phyloP scores from a whole-genome alignment of 2,113 vertebrate genomes.

The Xiphophorus couchianus region DNA sequence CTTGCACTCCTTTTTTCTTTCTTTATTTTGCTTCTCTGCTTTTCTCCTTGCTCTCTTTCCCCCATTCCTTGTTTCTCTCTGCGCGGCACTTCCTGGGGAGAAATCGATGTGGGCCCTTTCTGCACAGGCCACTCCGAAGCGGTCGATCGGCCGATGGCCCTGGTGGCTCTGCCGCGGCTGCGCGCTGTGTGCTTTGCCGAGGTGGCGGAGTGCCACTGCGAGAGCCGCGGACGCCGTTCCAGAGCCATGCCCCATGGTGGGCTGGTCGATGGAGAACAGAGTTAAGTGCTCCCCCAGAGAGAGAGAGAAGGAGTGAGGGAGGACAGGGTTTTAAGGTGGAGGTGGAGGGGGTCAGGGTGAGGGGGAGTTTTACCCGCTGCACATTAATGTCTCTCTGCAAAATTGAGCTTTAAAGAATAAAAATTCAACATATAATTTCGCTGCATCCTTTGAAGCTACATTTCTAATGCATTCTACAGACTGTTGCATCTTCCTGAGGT shows the following conservation, averaged over 20 bases:
- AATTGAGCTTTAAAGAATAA: constrained; percentile 26
- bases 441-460: constrained; percentile 13
- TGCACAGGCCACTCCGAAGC: constrained; percentile 80
- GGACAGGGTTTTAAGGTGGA: constrained; percentile 61
- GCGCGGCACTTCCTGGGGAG: constrained; percentile 66
- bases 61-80: constrained; percentile 59
- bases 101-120: constrained; percentile 82
- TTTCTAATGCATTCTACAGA: constrained; percentile 39
- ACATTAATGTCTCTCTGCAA: constrained; percentile 33
- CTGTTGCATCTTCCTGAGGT: neutral
- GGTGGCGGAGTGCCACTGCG: constrained; percentile 75
- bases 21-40: constrained; percentile 18
- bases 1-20: constrained; percentile 48
- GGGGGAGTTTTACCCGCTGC: constrained; percentile 34
- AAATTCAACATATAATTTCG: constrained; percentile 37
- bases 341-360: constrained; percentile 39
- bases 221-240: constrained; percentile 64
- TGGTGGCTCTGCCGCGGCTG: constrained; percentile 63
- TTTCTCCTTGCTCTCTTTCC: constrained; percentile 36
- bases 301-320: constrained; percentile 55
- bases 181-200: constrained; percentile 70
- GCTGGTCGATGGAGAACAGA: constrained; percentile 79
- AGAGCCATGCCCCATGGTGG: constrained; percentile 68
- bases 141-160: constrained; percentile 79
- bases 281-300: constrained; percentile 82